phyloP scores from a whole-genome alignment of 2,888 invertebrate species.

The Cepaea hortensis region DNA sequence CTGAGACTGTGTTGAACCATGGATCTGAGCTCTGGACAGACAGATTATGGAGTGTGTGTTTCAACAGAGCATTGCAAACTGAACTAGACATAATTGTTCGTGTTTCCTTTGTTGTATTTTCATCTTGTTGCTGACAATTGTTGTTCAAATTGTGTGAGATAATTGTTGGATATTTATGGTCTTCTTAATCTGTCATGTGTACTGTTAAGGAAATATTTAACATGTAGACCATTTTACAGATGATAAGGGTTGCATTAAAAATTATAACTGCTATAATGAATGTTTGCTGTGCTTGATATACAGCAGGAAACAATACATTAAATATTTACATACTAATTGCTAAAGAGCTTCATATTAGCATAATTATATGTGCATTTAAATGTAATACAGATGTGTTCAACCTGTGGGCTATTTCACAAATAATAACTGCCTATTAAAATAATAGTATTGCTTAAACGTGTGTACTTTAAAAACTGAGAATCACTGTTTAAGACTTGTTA shows the following conservation, averaged over 20 bases:
- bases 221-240: neutral
- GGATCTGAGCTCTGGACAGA: neutral
- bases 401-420: too few relatives aligned
- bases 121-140: conserved; percentile 9
- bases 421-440: too few relatives aligned
- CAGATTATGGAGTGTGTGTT: neutral
- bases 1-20: neutral
- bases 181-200: neutral
- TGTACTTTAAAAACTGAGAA: too few relatives aligned
- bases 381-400: too few relatives aligned
- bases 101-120: neutral
- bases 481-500: too few relatives aligned
- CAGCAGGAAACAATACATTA: too few relatives aligned
- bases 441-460: too few relatives aligned
- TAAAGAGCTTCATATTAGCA: too few relatives aligned
- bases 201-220: neutral
- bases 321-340: too few relatives aligned
- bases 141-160: conserved; percentile 18
- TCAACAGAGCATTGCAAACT: neutral
- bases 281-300: neutral
- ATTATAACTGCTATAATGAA: neutral
- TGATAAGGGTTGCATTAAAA: neutral
- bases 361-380: too few relatives aligned
- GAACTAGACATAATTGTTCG: neutral
- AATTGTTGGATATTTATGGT: conserved; percentile 18